Conservation (phyloP, 92 coral and sea anemone species). For the Epizoanthus illoricatus region DNA sequence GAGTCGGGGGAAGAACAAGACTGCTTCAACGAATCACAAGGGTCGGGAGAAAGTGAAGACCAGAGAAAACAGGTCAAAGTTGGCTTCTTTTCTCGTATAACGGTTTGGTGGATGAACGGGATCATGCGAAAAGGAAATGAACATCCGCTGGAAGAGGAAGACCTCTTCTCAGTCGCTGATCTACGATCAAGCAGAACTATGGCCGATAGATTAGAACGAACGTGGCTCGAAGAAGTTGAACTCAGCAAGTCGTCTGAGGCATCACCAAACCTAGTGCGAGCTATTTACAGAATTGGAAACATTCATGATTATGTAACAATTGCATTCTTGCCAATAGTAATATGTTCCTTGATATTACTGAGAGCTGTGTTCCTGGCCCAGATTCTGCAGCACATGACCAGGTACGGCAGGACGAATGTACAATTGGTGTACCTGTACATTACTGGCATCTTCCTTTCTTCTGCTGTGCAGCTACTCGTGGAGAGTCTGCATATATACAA, state of each 20-base stretch:
- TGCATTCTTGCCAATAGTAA: neutral
- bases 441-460: slow-evolving; percentile 22
- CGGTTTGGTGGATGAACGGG: slow-evolving; percentile 36
- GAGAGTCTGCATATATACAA: slow-evolving; percentile 2
- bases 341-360: slow-evolving; percentile 33
- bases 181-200: neutral
- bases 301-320: slow-evolving; percentile 11
- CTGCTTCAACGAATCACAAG: slow-evolving; percentile 6
- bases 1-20: neutral
- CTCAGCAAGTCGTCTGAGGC: neutral
- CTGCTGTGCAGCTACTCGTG: neutral
- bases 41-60: neutral
- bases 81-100: slow-evolving; percentile 27
- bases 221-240: slow-evolving; percentile 18
- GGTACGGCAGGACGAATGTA: neutral
- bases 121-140: slow-evolving; percentile 19
- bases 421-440: slow-evolving; percentile 1
- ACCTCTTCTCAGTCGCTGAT: slow-evolving; percentile 27
- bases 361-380: slow-evolving; percentile 23
- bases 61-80: neutral
- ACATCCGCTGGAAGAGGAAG: slow-evolving; percentile 20
- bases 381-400: slow-evolving; percentile 9
- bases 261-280: slow-evolving; percentile 15
- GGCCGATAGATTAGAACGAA: slow-evolving; percentile 19
- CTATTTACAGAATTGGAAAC: slow-evolving; percentile 30